Base-by-base conservation (phyloP, 2,797 vertebrate species). In the Gambusia yucatana region DNA sequence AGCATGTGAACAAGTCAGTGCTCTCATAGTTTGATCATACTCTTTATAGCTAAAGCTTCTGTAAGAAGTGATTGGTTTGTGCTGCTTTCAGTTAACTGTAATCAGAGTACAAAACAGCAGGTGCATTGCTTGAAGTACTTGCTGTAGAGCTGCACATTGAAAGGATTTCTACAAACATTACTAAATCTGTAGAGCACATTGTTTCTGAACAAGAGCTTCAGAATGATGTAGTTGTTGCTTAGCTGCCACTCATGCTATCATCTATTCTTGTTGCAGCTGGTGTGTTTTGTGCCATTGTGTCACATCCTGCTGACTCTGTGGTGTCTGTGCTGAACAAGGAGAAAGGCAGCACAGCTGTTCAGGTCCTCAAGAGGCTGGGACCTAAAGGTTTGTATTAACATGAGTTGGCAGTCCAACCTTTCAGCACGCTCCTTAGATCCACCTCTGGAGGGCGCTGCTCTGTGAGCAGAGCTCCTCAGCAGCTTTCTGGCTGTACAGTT, bases 321-420 rank as follows among this genome's bases (percentile, higher is more conserved):
- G 98, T 99, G 77, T 99, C 98, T 43, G 98, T 99, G 83, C 94
- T 99, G 95, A 99, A 99, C 94, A 99, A 99, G 94, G 98, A 99
- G 93, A 97, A 95, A 73, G 98, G 98, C 91, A 99, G 98, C 95
- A 97, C 96, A 30, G 98, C 98, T 25, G 25, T 77, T 14, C 87
- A 95, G 91, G 98, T 99, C 81, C 97, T 99, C 43, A 93, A 96
- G 94, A 97, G 67, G 87, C 97, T 99, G 36, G 98, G 98, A 83
- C 96, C 98, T 74, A 97, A 57, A 97, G 98, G 98, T 99, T 86
- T 57, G 94, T 41, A 77, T 28, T 30, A 22, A n/a, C 36, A 28
- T 28, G 11, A 28, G 4, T 28, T 30, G n/a, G 0, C 44, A 14
- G 22, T 25, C 4, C 25, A 20, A 11, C 0, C 9, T 3, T 72